Percentiles rank a stretch among this genome's conserved stretches.
Conservation (phyloP, 2,797 vertebrate species). For the Pipistrellus pipistrellus region DNA sequence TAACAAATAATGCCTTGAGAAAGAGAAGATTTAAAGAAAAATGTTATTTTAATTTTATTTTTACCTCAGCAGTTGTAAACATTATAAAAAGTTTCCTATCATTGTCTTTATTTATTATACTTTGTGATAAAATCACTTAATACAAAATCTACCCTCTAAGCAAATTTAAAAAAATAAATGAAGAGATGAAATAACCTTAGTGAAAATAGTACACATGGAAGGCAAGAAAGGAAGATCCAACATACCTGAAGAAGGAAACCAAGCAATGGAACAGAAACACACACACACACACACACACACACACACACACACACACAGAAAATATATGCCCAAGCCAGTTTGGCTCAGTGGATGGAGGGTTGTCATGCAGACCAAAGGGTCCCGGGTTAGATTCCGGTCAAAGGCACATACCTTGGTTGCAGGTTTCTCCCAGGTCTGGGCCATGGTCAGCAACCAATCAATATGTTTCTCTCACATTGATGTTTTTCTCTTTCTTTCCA, state of each 20-base stretch:
- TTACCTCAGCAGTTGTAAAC: background rate
- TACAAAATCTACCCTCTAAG: background rate
- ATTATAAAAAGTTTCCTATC: background rate
- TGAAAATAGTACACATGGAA: background rate
- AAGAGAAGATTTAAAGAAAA: background rate
- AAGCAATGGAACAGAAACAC: background rate
- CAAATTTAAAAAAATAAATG: background rate
- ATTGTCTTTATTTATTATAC: background rate
- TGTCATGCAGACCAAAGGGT: too few species aligned
- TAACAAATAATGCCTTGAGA: background rate
- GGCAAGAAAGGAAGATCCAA: background rate
- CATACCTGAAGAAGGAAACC: background rate
- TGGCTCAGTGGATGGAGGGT: too few species aligned
- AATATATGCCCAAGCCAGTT: too few species aligned
- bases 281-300: background rate
- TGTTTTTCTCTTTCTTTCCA: too few species aligned
- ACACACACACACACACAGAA: background rate
- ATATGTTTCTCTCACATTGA: too few species aligned
- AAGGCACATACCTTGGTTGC: too few species aligned
- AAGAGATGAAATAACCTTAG: background rate
- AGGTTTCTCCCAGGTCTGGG: too few species aligned
- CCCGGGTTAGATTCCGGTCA: too few species aligned
- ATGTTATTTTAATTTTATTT: background rate
- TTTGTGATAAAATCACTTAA: background rate
- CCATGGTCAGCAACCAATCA: too few species aligned